Conservation (phyloP, 1,140 invertebrate genomes). For the Ditylenchus dipsaci region DNA sequence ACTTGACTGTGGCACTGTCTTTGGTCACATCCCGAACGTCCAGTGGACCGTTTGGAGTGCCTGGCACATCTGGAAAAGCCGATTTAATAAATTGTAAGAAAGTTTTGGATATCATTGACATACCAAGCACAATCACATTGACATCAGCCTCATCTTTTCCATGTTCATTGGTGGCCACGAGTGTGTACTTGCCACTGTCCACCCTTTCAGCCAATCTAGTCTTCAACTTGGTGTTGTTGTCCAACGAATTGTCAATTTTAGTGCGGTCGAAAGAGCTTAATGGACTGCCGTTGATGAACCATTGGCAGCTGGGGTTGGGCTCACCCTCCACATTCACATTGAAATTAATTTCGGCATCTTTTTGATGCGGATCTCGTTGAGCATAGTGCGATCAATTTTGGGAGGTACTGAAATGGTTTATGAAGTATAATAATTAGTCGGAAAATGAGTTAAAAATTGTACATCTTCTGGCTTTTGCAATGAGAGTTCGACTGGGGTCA, state of each 20-base stretch:
- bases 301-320: slow-evolving; percentile 76
- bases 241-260: slow-evolving; percentile 53
- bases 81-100: neutral
- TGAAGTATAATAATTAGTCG: slow-evolving; percentile 7
- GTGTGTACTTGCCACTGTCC: slow-evolving; percentile 80
- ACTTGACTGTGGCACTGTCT: slow-evolving; percentile 60
- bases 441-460: slow-evolving; percentile 62
- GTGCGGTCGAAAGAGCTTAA: slow-evolving; percentile 52
- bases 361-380: slow-evolving; percentile 79
- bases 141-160: slow-evolving; percentile 87
- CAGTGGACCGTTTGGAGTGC: slow-evolving; percentile 61
- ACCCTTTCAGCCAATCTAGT: slow-evolving; percentile 43
- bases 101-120: neutral
- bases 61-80: slow-evolving; percentile 60
- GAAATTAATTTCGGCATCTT: slow-evolving; percentile 85
- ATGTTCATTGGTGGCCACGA: slow-evolving; percentile 86
- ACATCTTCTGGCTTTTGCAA: slow-evolving; percentile 83
- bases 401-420: slow-evolving; percentile 71
- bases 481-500: slow-evolving; percentile 81
- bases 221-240: slow-evolving; percentile 66
- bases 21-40: slow-evolving; percentile 61
- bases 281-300: slow-evolving; percentile 67
- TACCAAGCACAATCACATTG: slow-evolving; percentile 76
- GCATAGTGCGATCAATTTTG: slow-evolving; percentile 82
- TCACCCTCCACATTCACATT: slow-evolving; percentile 84